phyloP scores from a whole-genome alignment of 2,797 vertebrate species.

The Sebastes nivosus region DNA sequence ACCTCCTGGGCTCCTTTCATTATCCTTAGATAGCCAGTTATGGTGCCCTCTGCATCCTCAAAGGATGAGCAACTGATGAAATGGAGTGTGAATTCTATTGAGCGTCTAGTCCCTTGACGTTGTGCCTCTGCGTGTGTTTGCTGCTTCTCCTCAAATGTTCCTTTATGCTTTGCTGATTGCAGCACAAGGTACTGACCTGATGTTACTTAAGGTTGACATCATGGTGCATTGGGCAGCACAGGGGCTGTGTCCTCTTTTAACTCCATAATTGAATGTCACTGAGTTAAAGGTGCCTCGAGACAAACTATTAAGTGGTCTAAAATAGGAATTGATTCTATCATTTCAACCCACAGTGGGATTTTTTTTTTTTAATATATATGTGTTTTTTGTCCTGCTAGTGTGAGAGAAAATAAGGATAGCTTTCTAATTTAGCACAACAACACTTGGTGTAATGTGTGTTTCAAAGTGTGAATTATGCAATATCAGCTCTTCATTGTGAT shows the following conservation, averaged over 20 bases:
- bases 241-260: slow-evolving; percentile 5
- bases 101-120: not conserved
- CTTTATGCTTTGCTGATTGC: slow-evolving; percentile 3
- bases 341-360: not conserved
- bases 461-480: not conserved
- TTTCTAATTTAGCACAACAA: not conserved
- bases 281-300: slow-evolving; percentile 28
- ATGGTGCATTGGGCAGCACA: not conserved
- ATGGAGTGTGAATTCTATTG: slow-evolving; percentile 3
- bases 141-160: slow-evolving; percentile 5
- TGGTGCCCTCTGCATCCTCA: not conserved
- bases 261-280: slow-evolving; percentile 37
- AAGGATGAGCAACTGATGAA: slow-evolving; percentile 15
- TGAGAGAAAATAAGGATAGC: not conserved
- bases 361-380: not conserved
- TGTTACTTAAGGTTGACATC: slow-evolving; percentile 26
- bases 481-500: not conserved
- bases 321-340: not conserved
- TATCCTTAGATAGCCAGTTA: slow-evolving; percentile 1
- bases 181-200: slow-evolving; percentile 11
- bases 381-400: not conserved
- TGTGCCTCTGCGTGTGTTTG: slow-evolving; percentile 6
- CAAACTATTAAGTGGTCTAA: not conserved
- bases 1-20: not conserved
- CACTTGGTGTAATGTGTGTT: not conserved